A percentile compares a stretch with the other conserved stretches of the same genome.
Evolutionary conservation across 2,888 invertebrate species (phyloP).

Genomic region (Acanthosepion pharaonis): DNA sequence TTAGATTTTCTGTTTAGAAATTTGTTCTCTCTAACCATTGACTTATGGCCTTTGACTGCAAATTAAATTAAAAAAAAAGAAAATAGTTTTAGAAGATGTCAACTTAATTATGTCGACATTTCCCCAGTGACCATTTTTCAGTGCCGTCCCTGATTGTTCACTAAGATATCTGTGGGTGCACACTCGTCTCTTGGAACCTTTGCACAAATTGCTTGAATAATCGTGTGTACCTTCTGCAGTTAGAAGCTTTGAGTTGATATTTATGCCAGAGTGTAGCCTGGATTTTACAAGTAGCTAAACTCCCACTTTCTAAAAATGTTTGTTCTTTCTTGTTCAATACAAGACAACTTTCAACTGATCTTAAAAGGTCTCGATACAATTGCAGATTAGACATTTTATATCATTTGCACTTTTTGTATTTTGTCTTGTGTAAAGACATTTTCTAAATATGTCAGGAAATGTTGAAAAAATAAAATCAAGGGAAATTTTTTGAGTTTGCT

Average conservation of each 20-base stretch:
- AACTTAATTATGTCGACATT: background rate
- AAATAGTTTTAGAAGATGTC: background rate
- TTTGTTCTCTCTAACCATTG: background rate
- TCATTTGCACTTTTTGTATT: too few species aligned
- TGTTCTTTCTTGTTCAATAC: too few species aligned
- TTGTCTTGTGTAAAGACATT: too few species aligned
- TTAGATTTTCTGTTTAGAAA: background rate
- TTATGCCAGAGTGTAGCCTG: background rate
- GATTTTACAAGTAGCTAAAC: background rate
- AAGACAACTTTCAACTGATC: too few species aligned
- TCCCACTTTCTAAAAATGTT: too few species aligned
- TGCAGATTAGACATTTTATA: too few species aligned
- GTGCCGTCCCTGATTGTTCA: background rate
- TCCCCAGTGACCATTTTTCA: background rate
- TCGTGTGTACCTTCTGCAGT: background rate
- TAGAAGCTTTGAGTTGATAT: background rate
- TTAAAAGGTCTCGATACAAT: too few species aligned
- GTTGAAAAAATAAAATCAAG: too few species aligned
- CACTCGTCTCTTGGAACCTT: background rate
- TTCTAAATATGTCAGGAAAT: too few species aligned
- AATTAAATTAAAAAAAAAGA: background rate
- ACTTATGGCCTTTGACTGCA: background rate
- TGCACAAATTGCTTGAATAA: background rate
- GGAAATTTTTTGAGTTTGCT: too few species aligned
- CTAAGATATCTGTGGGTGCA: background rate